These are phyloP conservation scores for Gonioctena quinquepunctata DNA, from an alignment of 1,140 invertebrate genomes.

Conservation along the genomic window DNA sequence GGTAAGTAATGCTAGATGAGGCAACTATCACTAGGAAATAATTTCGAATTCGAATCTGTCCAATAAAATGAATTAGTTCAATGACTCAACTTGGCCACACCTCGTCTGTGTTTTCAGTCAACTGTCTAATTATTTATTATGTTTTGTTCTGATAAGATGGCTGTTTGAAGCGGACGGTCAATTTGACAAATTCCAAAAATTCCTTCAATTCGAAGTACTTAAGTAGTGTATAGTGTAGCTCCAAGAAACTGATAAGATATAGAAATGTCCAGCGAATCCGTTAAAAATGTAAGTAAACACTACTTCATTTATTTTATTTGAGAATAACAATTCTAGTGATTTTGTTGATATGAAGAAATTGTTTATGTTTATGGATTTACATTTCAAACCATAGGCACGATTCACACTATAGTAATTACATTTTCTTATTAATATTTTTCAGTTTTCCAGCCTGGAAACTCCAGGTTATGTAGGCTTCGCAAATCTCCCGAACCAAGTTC, in stretches of 20 bases:
- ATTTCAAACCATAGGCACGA: neutral
- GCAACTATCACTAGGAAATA: no score
- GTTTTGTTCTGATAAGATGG: no score
- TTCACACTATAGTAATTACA: neutral
- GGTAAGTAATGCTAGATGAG: no score
- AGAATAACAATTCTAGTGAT: neutral
- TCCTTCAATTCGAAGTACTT: neutral
- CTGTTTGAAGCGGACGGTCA: no score
- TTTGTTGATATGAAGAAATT: constrained; percentile 1
- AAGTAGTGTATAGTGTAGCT: neutral
- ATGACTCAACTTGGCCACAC: no score
- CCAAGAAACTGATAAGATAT: neutral
- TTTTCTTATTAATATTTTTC: constrained; percentile 48
- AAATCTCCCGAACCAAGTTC: constrained; percentile 95
- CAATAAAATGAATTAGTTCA: no score
- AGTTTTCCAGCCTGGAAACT: constrained; percentile 82
- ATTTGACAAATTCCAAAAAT: no score
- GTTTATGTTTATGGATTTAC: neutral
- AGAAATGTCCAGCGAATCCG: constrained; percentile 55
- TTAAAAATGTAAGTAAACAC: constrained; percentile 53
- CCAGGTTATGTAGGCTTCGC: constrained; percentile 91
- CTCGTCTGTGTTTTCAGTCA: no score
- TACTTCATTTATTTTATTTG: constrained; percentile 14
- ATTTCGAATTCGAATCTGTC: no score
- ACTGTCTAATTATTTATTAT: neutral